Evolutionary conservation across 37 sponge, comb jelly and placozoan genomes (phyloP), one percentile per base, ranked within the genome.

Genomic region (Oopsacas minuta): DNA sequence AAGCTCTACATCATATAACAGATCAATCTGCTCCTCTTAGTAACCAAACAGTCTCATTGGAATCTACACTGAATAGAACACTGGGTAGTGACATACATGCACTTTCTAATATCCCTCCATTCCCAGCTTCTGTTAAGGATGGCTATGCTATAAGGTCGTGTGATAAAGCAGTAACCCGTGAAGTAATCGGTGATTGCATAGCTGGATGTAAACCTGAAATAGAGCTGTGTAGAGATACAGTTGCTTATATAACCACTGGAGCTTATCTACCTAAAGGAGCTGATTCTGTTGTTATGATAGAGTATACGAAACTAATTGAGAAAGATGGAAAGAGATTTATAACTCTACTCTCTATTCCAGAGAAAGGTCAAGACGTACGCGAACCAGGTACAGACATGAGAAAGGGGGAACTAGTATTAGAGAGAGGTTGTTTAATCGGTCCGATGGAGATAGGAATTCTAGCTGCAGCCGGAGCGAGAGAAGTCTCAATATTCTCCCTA

Each of bases 211-310:
- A 83, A 86, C 81, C 90, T 5, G 37, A 32, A 20, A 85, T 86
- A 46, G 35, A n/a, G 36, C 88, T 96, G 35, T 37, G 37, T 36
- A 30, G 85, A 10, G 93, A 95, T 35, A 30, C 38, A 38, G 92
- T 90, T 23, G 36, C 83, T 52, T 84, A 95, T 0, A 89, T 96
- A 38, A 92, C 91, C 8, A 96, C 97, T 38, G 99, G 99, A 23
- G 99, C 94, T 0, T 90, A 91, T 22, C 87, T 99, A 0, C 99
- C 99, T 5, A 38, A 42, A 38, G 96, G 99, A 10, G 93, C 99
- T 39, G 99, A 99, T 87, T 94, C 99, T n/a, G 96, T 99, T 49
- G 96, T 99, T 0, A 91, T 91, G 81, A 96, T 99, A 38, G 99
- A 99, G 86, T 92, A 99, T 83, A 99, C 99, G 15, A 89, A 92